Evolutionary conservation across 2,888 invertebrate species (phyloP), one percentile per base, ranked within the genome.

Genomic region (Acholoe squamosa): DNA sequence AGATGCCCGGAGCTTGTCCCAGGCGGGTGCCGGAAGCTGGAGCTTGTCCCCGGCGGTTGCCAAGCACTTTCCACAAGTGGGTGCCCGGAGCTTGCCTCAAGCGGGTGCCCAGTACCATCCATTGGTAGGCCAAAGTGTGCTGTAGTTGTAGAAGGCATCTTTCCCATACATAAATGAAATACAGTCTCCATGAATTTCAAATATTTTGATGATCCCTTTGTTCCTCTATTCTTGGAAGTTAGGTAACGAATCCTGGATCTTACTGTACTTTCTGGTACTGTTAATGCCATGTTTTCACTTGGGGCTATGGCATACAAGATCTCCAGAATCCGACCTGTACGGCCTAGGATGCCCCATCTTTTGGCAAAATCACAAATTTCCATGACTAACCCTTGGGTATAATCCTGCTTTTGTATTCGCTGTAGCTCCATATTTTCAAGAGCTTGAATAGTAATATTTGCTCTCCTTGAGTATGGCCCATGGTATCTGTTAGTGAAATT

Each of bases 281-380:
- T 51, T 0, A 19, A 1, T 34, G 12, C n/a, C 84, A 84, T 84
- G 16, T 84, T 84, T 1, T 84, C 22, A 10, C 22, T 43, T 16
- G 51, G 51, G 0, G 84, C 43, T 16, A 84, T 33, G 16, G 43
- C 33, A 28, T 84, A 84, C 33, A 84, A 43, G 43, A 19, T 22
- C 34, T 84, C 3, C 0, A 25, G 12, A 3, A 51, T 10, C 16
- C 43, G n/a, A 22, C 43, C 16, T 51, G 34, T 5, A n/a, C n/a
- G n/a, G n/a, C n/a, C n/a, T n/a, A n/a, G n/a, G n/a, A n/a, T n/a
- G 16, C 33, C 7, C 84, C 51, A 51, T 7, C 22, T 10, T 16
- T 84, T 33, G 7, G 34, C 33, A 12, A n/a, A 84, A 25, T 84
- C 84, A 84, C 51, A 84, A 5, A 84, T n/a, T 34, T 84, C 84